Evolutionary conservation across 2,113 vertebrate species (phyloP), one percentile per base, ranked within the genome.

Genomic region (Nerophis lumbriciformis): DNA sequence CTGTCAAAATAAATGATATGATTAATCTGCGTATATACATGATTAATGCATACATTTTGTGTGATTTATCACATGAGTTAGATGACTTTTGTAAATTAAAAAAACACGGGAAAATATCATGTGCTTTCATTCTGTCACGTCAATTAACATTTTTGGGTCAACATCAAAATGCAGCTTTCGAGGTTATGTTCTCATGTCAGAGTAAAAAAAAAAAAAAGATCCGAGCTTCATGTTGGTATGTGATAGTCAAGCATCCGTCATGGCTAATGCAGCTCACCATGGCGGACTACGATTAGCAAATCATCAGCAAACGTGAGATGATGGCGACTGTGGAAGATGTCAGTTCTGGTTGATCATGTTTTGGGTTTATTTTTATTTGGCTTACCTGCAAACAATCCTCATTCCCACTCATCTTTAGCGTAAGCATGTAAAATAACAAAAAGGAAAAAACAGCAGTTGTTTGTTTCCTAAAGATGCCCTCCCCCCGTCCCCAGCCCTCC

Each of bases 241-340:
- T 72, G 65, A 53, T 75, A 65, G 78, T 47, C 70, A 61, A 66
- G 73, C 68, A 65, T 78, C 78, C 79, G 71, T 71, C 75, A 61
- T 45, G 71, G 63, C 70, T 62, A 67, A 63, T 56, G 19, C 70
- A 76, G 69, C 76, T 83, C 78, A 55, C 60, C 21, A 63, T 37
- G 65, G 72, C 54, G n/a, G 61, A 61, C 39, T 54, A 73, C 76
- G 83, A 84, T 83, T 78, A 76, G 72, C 80, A 76, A 77, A 79
- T 83, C 83, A 77, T 87, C 79, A 83, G 55, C 8, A 48, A 50
- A 36, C 75, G 66, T 73, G 65, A 56, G 16, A 19, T 44, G 55
- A 44, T 21, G 39, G 42, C 5, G 42, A 6, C 68, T 35, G 28
- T 28, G 45, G 56, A 65, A 77, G 69, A 77, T 70, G 38, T 69